Base-by-base conservation (phyloP, 2,888 invertebrate species). In the Eupithecia vulgata region DNA sequence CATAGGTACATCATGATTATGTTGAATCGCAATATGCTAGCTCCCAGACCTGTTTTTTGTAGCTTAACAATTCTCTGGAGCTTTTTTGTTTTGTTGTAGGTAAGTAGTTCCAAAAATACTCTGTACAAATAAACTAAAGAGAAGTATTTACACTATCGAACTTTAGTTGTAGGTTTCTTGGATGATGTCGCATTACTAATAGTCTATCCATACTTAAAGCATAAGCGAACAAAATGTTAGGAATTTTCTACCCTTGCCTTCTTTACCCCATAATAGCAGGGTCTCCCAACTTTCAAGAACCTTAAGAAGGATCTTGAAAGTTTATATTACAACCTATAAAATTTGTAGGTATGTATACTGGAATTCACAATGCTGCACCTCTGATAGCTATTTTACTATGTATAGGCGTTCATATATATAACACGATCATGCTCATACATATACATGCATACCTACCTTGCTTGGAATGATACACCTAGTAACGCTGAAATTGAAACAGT, bases 41-140 rank as follows among this genome's bases (percentile, higher is more conserved):
- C 68, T 72, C 74, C 72, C 74, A 74, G 69, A 76, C 76, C 74
- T 73, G 74, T 74, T 76, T 74, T 68, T 67, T 66, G 66, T 48
- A 48, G 48, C 52, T 4, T 30, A 66, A 17, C 25, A 65, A 42
- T 42, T 25, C 65, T 25, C 40, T 42, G 37, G 5, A 40, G 13
- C 66, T 65, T 65, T 40, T 40, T 42, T 30, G 57, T 65, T 65
- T 65, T 25, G 13, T 5, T 65, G 21, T 65, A 42, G 17, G 45
- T 40, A 13, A 40, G 40, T 45, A 42, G 48, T 48, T 67, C 48
- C 48, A 34, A 15, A 48, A 67, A 48, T 59, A 59, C 59, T 30
- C 13, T 52, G 10, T 45, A n/a, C 45, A 45, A 10, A 52, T 52
- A 52, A 5, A 52, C n/a, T 21, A 52, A 7, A 5, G 48, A 52